phyloP scores from a whole-genome alignment of 2,113 vertebrate genomes.

The Hyla sarda region DNA sequence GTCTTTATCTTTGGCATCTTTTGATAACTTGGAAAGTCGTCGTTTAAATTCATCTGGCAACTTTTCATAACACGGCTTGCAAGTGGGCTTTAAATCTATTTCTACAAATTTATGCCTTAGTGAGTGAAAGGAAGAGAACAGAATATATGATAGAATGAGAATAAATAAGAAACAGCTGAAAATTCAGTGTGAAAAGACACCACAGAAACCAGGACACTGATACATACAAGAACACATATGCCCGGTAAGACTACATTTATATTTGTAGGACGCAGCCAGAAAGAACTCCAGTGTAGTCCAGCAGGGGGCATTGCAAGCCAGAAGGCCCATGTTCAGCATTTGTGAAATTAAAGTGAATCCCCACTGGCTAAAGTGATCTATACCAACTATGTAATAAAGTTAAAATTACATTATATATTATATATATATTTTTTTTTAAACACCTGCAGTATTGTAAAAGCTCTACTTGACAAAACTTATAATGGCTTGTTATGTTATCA shows the following conservation, averaged over 20 bases:
- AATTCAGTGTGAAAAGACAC: too few species aligned
- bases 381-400: not conserved
- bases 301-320: not conserved
- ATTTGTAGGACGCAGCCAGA: not conserved
- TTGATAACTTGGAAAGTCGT: conserved; percentile 89
- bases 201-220: not conserved
- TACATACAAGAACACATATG: too few species aligned
- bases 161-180: conserved; percentile 63
- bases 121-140: conserved; percentile 67
- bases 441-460: too few species aligned
- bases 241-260: too few species aligned
- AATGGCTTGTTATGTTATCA: too few species aligned
- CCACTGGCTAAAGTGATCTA: too few species aligned
- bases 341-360: too few species aligned
- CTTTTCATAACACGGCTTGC: conserved; percentile 96
- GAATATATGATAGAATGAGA: conserved; percentile 68
- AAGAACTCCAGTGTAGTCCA: not conserved
- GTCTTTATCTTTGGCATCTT: conserved; percentile 87
- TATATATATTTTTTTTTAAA: too few species aligned
- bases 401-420: too few species aligned
- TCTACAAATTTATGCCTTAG: conserved; percentile 98
- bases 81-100: conserved; percentile 97
- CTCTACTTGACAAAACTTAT: too few species aligned
- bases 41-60: conserved; percentile 96
- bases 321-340: not conserved